Base-by-base conservation (phyloP, 2,113 vertebrate genomes). In the Theristicus caerulescens region DNA sequence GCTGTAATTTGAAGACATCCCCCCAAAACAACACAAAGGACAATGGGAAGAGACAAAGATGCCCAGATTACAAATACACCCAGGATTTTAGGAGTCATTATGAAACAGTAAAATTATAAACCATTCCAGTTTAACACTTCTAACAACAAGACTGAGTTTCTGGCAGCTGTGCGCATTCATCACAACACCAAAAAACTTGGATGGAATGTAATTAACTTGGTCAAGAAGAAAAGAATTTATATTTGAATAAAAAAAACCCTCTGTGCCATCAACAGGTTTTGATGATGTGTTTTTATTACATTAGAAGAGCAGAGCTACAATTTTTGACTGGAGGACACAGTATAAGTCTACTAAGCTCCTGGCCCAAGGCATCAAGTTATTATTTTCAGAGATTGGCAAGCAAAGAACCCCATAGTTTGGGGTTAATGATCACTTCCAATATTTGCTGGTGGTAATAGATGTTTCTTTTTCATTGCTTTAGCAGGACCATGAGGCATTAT, bases 221-320 rank as follows among this genome's bases (percentile, higher is more conserved):
- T 96, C 84, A 95, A 40, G 86, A 87, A 81, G 77, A 76, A 74
- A 93, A 82, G 46, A 47, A 86, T 79, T 88, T 82, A 31, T 87
- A 54, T 65, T 91, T 73, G 58, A 94, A 96, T 72, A 94, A 76
- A 87, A 36, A 78, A 93, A 82, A 95, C 62, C 95, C 94, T 95
- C 95, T 59, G 95, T 96, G 95, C 94, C 96, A 88, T 96, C 34
- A 14, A 93, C 93, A 97, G 90, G 93, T 97, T 95, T 97, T 96
- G 95, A 95, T 82, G 93, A 96, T 92, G 92, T 93, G 89, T 91
- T 97, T 97, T 96, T 96, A 97, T 97, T 96, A 95, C 91, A 96
- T 91, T 61, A 90, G 93, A 97, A 95, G 94, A 97, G 94, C 96
- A 97, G 95, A 96, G 95, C 95, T 97, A 95, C 94, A 96, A 93